Percentiles rank a stretch among this genome's conserved stretches.
Conservation (phyloP, 2,888 invertebrate genomes). For the Tachina fera region DNA sequence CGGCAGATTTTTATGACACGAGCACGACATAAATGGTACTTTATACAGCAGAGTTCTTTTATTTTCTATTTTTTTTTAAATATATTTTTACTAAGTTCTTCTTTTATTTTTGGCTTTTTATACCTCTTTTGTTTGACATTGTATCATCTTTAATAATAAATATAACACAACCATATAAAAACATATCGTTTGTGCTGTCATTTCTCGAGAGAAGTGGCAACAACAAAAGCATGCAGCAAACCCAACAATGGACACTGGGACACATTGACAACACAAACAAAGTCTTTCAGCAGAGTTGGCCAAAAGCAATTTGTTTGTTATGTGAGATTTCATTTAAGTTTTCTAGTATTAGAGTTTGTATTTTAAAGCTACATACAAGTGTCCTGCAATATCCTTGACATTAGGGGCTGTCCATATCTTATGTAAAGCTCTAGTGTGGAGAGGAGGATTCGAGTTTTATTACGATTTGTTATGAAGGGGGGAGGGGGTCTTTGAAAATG, state of each 20-base stretch:
- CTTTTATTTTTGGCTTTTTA: slow-evolving; percentile 11
- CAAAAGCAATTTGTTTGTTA: slow-evolving; percentile 14
- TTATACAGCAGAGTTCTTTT: slow-evolving; percentile 39
- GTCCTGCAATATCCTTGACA: too few relatives aligned
- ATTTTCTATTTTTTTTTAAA: not conserved
- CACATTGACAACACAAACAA: slow-evolving; percentile 5
- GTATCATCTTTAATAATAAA: slow-evolving; percentile 48
- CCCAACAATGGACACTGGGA: slow-evolving; percentile 32
- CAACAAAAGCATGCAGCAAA: slow-evolving; percentile 26
- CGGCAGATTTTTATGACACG: slow-evolving; percentile 58
- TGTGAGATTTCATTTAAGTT: not conserved
- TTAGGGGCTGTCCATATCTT: too few relatives aligned
- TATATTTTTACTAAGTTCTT: not conserved
- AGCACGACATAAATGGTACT: slow-evolving; percentile 67
- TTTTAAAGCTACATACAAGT: too few relatives aligned
- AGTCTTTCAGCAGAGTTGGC: slow-evolving; percentile 23
- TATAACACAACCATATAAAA: slow-evolving; percentile 19
- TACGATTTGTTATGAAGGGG: too few relatives aligned
- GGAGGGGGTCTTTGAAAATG: too few relatives aligned
- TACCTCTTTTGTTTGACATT: slow-evolving; percentile 16
- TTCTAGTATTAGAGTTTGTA: not conserved
- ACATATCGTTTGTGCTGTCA: slow-evolving; percentile 48
- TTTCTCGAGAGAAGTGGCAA: slow-evolving; percentile 8
- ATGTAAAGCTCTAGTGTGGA: too few relatives aligned
- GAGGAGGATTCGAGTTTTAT: too few relatives aligned